Evolutionary conservation across 2,888 invertebrate species (phyloP).

Genomic region (Euplexia lucipara): DNA sequence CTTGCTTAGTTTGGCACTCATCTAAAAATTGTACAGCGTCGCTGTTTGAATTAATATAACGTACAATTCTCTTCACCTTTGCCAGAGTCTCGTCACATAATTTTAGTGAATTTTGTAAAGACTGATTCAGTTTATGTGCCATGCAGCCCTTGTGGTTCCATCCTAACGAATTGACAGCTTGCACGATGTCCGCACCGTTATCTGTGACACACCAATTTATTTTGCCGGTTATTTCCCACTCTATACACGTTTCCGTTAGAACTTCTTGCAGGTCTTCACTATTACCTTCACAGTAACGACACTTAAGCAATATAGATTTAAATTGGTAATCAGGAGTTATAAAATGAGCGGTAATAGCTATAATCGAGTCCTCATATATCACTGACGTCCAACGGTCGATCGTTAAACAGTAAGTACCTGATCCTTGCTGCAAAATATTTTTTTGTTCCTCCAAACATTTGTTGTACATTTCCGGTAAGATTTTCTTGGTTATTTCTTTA

Average conservation of each 20-base stretch:
- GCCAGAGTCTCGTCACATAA: background rate
- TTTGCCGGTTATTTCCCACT: constrained; percentile 20
- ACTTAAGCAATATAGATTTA: constrained; percentile 27
- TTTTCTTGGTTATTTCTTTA: constrained; percentile 15
- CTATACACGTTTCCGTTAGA: constrained; percentile 14
- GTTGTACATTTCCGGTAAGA: constrained; percentile 25
- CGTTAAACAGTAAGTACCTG: constrained; percentile 22
- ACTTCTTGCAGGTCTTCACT: background rate
- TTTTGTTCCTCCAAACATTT: constrained; percentile 19
- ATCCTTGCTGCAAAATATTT: background rate
- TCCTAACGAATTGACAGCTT: constrained; percentile 10
- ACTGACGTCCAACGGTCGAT: constrained; percentile 18
- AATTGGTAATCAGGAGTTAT: constrained; percentile 30
- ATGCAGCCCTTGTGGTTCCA: constrained; percentile 13
- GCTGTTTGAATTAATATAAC: background rate
- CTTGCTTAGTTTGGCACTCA: constrained; percentile 2
- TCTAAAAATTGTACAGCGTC: background rate
- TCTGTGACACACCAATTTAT: constrained; percentile 28
- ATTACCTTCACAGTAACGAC: background rate
- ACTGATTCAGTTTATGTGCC: constrained; percentile 2
- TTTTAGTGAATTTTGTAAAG: constrained; percentile 10
- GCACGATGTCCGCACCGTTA: background rate
- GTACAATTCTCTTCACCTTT: background rate
- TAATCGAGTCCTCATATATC: background rate
- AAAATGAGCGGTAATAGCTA: constrained; percentile 30